Conservation (phyloP, 2,888 invertebrate genomes). For the Tachystola acroxantha region DNA sequence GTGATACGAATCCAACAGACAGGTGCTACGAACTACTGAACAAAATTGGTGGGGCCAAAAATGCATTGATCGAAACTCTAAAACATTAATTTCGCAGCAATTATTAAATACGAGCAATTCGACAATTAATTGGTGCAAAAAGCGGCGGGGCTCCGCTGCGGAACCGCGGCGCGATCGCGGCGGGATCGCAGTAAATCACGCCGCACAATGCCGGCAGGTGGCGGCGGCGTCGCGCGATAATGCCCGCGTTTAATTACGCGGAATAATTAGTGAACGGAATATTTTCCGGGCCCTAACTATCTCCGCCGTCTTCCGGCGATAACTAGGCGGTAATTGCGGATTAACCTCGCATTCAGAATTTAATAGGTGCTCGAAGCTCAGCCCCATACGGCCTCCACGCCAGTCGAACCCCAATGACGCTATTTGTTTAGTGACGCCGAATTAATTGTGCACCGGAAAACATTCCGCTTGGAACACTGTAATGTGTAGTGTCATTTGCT, state of each 20-base stretch:
- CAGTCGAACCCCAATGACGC: slow-evolving; percentile 56
- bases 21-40: too few relatives aligned
- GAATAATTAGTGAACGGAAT: slow-evolving; percentile 79
- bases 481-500: slow-evolving; percentile 17
- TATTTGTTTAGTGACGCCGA: slow-evolving; percentile 64
- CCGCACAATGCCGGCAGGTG: slow-evolving; percentile 75
- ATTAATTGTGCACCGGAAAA: slow-evolving; percentile 62
- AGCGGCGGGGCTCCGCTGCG: slow-evolving; percentile 61
- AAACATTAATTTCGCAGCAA: slow-evolving; percentile 70
- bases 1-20: too few relatives aligned
- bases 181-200: slow-evolving; percentile 74
- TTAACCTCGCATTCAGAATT: slow-evolving; percentile 74
- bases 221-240: slow-evolving; percentile 74
- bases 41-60: too few relatives aligned
- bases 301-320: slow-evolving; percentile 76
- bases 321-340: slow-evolving; percentile 77
- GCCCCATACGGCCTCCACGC: slow-evolving; percentile 33
- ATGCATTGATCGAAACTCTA: slow-evolving; percentile 40
- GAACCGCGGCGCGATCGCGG: slow-evolving; percentile 64
- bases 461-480: slow-evolving; percentile 26
- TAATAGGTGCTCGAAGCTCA: slow-evolving; percentile 64
- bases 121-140: slow-evolving; percentile 76
- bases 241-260: slow-evolving; percentile 77
- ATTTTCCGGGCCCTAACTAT: slow-evolving; percentile 78
- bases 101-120: slow-evolving; percentile 72